These are phyloP conservation scores for Batillaria attramentaria DNA, from an alignment of 1,140 invertebrate genomes.

Conservation along the genomic window DNA sequence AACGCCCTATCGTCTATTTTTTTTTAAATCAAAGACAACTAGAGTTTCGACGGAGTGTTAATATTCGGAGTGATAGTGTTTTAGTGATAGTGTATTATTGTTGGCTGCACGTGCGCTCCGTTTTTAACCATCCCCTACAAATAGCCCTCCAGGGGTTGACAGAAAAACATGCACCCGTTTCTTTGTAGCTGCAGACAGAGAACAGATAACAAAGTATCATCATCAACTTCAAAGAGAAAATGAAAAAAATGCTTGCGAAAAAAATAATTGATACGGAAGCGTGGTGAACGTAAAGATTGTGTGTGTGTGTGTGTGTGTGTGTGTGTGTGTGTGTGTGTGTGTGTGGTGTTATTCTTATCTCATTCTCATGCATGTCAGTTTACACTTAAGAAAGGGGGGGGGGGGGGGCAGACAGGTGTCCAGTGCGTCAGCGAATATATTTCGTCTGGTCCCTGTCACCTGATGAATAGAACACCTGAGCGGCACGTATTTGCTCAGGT, in stretches of 20 bases:
- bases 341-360: not conserved
- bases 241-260: not conserved
- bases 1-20: too few relatives aligned
- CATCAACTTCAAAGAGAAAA: not conserved
- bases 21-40: too few relatives aligned
- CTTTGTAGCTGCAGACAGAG: too few relatives aligned
- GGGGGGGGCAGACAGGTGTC: not conserved
- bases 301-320: not conserved
- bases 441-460: not conserved
- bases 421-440: not conserved
- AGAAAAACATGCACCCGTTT: too few relatives aligned
- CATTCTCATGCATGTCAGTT: too few relatives aligned
- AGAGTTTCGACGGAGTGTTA: too few relatives aligned
- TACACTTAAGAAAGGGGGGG: not conserved
- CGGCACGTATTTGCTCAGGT: constrained; percentile 16
- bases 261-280: not conserved
- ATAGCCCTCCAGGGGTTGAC: too few relatives aligned
- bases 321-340: not conserved
- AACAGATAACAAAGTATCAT: too few relatives aligned
- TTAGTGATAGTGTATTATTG: too few relatives aligned
- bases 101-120: too few relatives aligned
- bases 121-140: too few relatives aligned
- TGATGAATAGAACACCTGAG: constrained; percentile 8
- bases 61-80: too few relatives aligned
- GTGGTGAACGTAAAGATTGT: not conserved